phyloP scores from a whole-genome alignment of 2,888 invertebrate species.

The Limenitis camilla region DNA sequence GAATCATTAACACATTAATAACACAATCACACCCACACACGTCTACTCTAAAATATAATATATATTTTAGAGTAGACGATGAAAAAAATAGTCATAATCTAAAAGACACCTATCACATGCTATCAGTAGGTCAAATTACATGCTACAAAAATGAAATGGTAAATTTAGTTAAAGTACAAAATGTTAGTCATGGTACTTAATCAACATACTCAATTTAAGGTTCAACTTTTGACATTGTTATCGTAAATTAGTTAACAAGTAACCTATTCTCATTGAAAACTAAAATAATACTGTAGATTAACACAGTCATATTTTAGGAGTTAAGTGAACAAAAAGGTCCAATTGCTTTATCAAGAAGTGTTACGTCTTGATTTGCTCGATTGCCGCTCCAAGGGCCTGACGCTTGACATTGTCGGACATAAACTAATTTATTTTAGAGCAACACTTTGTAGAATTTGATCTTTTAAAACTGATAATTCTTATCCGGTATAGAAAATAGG shows the following conservation, averaged over 20 bases:
- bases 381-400: slow-evolving; percentile 28
- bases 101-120: too few species aligned
- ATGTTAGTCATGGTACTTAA: neutral
- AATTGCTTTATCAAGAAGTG: slow-evolving; percentile 53
- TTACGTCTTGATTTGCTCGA: slow-evolving; percentile 43
- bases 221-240: neutral
- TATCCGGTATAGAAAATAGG: neutral
- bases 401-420: slow-evolving; percentile 30
- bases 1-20: too few species aligned
- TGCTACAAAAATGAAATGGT: neutral
- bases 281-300: neutral
- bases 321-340: slow-evolving; percentile 31
- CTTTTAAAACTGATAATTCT: neutral
- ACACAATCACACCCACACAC: too few species aligned
- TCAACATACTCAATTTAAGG: neutral
- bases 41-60: too few species aligned
- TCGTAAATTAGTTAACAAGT: slow-evolving; percentile 1
- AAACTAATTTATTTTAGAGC: slow-evolving; percentile 20
- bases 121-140: too few species aligned
- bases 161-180: too few species aligned
- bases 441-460: neutral
- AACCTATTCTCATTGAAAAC: neutral
- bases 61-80: too few species aligned
- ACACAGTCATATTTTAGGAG: neutral
- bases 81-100: too few species aligned